Conservation (phyloP, 2,888 invertebrate species). For the Heteromurus nitidus region DNA sequence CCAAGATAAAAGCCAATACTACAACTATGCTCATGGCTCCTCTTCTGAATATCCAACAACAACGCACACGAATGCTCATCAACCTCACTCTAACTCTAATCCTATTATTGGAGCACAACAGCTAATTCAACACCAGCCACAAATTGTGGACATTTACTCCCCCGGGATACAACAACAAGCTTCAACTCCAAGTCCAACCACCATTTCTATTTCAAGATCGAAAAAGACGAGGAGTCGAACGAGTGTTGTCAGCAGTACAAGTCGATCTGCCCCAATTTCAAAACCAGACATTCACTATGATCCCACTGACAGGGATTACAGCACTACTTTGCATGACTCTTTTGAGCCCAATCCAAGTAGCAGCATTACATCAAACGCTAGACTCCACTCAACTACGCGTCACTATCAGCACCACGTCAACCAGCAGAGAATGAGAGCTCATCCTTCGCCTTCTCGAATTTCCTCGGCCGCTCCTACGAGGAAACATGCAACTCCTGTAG, state of each 20-base stretch:
- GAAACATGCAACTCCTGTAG: not conserved
- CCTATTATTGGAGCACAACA: too few relatives aligned
- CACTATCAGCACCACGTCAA: not conserved
- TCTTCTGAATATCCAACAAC: not conserved
- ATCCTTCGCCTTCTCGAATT: constrained; percentile 17
- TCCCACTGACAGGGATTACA: constrained; percentile 29
- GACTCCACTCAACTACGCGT: not conserved
- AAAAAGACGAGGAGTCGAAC: constrained; percentile 47
- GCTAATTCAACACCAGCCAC: constrained; percentile 31
- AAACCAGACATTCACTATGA: constrained; percentile 38
- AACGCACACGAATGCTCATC: constrained; percentile 18
- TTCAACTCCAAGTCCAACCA: constrained; percentile 44
- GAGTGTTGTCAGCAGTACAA: constrained; percentile 12
- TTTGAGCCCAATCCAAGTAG: constrained; percentile 56
- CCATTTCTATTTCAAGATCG: constrained; percentile 58
- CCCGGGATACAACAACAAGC: constrained; percentile 25
- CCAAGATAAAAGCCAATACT: constrained; percentile 40
- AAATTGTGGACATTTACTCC: constrained; percentile 35
- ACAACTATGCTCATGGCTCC: constrained; percentile 43
- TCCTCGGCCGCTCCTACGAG: not conserved
- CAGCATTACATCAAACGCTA: constrained; percentile 41
- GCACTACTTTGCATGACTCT: constrained; percentile 24
- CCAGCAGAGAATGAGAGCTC: constrained; percentile 7
- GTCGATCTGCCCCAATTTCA: constrained; percentile 37
- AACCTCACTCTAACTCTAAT: constrained; percentile 3